These are phyloP conservation scores for Eugnorisma glareosa DNA, from an alignment of 2,888 invertebrate species.

Conservation along the genomic window DNA sequence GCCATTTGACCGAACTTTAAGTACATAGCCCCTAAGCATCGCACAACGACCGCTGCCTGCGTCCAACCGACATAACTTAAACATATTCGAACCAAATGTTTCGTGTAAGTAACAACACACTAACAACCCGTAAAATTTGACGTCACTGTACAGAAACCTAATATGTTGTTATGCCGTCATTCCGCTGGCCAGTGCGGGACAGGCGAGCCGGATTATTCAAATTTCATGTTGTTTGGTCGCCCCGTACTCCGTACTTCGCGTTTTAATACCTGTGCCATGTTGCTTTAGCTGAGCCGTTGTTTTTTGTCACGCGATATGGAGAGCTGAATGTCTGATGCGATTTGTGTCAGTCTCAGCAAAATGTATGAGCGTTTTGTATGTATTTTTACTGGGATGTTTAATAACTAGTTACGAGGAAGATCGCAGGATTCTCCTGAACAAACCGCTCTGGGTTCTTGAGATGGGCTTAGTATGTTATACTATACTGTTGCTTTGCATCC, in stretches of 20 bases:
- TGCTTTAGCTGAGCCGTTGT: conserved; percentile 53
- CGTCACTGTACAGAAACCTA: conserved; percentile 40
- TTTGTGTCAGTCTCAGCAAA: conserved; percentile 30
- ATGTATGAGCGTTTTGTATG: conserved; percentile 5
- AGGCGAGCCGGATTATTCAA: conserved; percentile 77
- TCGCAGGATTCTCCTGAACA: not conserved
- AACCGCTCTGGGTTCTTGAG: fast-evolving
- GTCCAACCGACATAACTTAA: conserved; percentile 4
- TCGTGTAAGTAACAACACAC: not conserved
- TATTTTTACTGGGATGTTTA: not conserved
- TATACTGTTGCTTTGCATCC: too few relatives aligned
- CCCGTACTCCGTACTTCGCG: conserved; percentile 66
- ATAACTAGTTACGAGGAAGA: not conserved
- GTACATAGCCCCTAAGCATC: not conserved
- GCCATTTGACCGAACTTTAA: not conserved
- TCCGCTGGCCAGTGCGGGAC: conserved; percentile 64
- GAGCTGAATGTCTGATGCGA: conserved; percentile 45
- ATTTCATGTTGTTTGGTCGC: conserved; percentile 77
- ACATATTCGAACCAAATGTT: conserved; percentile 5
- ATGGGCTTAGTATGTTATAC: too few relatives aligned
- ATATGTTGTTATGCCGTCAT: conserved; percentile 68
- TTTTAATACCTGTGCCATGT: conserved; percentile 72
- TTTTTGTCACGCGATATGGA: conserved; percentile 61
- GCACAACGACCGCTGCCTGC: not conserved
- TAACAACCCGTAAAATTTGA: conserved; percentile 15